Base-by-base conservation (phyloP, 1,140 invertebrate species). In the Colletes latitarsis region DNA sequence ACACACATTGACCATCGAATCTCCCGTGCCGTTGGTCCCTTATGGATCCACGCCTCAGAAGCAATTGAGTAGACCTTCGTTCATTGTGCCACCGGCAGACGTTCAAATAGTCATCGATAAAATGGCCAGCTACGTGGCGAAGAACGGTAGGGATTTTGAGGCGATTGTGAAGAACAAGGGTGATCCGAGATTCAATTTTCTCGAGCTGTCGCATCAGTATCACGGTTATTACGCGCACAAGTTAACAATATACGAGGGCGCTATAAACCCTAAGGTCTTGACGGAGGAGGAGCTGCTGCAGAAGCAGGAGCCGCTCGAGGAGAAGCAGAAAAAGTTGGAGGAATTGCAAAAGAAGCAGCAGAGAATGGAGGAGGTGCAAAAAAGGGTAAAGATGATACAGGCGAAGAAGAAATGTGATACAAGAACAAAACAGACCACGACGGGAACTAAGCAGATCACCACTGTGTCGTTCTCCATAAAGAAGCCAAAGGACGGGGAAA, bases 101-200 rank as follows among this genome's bases (percentile, higher is more conserved):
- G 93, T 98, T 8, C 96, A 97, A 89, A 95, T 97, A 58, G 97
- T 99, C 9, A 98, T 99, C 68, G 98, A 99, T 91, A 98, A 99
- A 94, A 98, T 99, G 96, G 98, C 98, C 3, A 96, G 96, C 76
- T 99, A 99, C 90, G 98, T 99, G 0, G 96, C 97, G 0, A 98
- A 98, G 88, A 99, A 99, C 93, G 98, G 98, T 0, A 94, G 96
- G 66, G 97, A 98, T 85, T 99, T 99, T 92, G 98, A 99, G 88
- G 95, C 96, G 12, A 97, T 98, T 46, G 96, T 99, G 0, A 96
- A 96, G 88, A 96, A 95, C 5, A 98, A 98, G 93, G 96, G 96
- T 17, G 98, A 98, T 92, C 95, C 96, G 0, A 93, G 98, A 43
- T 99, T 98, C 90, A 95, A 95, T 19, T 98, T 98, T 91, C 91